Percentiles rank a stretch among this genome's conserved stretches.
These are phyloP conservation scores for Zaprionus inermis DNA, from an alignment of 1,140 invertebrate species.

Conservation along the genomic window DNA sequence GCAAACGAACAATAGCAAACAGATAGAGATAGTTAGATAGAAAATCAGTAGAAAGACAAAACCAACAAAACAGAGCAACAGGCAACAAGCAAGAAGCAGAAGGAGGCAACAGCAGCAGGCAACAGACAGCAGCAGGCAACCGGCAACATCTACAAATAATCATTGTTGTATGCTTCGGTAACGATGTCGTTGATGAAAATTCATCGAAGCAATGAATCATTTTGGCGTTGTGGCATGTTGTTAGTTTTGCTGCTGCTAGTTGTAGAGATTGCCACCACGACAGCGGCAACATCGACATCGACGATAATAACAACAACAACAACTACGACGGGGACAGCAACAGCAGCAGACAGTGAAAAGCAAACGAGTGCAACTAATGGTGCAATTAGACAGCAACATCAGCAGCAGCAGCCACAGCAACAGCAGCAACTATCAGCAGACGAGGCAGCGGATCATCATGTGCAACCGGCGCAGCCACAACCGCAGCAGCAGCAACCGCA, in stretches of 20 bases:
- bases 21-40: conserved; percentile 63
- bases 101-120: conserved; percentile 22
- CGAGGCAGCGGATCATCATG: conserved; percentile 24
- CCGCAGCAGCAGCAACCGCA: conserved; percentile 24
- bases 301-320: conserved; percentile 34
- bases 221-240: conserved; percentile 69
- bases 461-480: conserved; percentile 42
- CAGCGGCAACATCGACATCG: conserved; percentile 41
- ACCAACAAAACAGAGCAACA: conserved; percentile 46
- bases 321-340: conserved; percentile 29
- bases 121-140: conserved; percentile 1
- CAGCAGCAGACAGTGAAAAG: conserved; percentile 63
- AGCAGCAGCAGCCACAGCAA: conserved; percentile 27
- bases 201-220: conserved; percentile 82
- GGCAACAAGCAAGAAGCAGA: conserved; percentile 10
- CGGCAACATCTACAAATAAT: conserved; percentile 21
- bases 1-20: conserved; percentile 70
- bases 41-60: conserved; percentile 63
- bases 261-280: conserved; percentile 8
- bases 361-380: conserved; percentile 80
- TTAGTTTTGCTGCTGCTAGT: conserved; percentile 52
- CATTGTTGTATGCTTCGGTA: conserved; percentile 73
- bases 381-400: conserved; percentile 74
- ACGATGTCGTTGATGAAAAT: conserved; percentile 82
- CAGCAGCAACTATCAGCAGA: conserved; percentile 20